phyloP scores from a whole-genome alignment of 2,113 vertebrate genomes.

The Tringa solitaria region DNA sequence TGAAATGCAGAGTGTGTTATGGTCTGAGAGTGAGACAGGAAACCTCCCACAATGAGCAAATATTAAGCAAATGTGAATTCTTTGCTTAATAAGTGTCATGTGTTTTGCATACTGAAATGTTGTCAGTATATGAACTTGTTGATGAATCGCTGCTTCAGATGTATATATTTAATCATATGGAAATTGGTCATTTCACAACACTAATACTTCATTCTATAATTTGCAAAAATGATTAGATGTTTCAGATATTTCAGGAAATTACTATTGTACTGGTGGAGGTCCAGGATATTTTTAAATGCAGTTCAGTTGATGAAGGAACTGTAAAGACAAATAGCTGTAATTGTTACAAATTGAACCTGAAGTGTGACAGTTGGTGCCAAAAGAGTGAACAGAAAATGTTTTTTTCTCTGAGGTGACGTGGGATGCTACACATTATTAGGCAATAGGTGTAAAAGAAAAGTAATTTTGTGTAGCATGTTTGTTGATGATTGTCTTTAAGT shows the following conservation, averaged over 20 bases:
- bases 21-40: constrained; percentile 45
- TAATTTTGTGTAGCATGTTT: neutral
- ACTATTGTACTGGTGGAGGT: neutral
- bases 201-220: neutral
- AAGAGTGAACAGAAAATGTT: neutral
- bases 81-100: constrained; percentile 46
- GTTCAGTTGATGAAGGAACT: neutral
- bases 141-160: constrained; percentile 20
- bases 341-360: neutral
- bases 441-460: neutral
- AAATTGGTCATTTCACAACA: constrained; percentile 9
- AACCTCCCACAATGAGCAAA: constrained; percentile 63
- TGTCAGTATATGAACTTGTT: neutral
- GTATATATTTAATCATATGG: neutral
- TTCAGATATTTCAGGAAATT: neutral
- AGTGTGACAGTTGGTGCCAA: neutral
- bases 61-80: constrained; percentile 64
- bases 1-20: constrained; percentile 45
- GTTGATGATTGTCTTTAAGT: neutral
- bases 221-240: neutral
- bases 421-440: neutral
- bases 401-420: neutral
- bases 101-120: constrained; percentile 40
- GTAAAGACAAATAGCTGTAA: neutral
- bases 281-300: neutral